These are phyloP conservation scores for Aporophyla lueneburgensis DNA, from an alignment of 2,888 invertebrate species.

Conservation along the genomic window DNA sequence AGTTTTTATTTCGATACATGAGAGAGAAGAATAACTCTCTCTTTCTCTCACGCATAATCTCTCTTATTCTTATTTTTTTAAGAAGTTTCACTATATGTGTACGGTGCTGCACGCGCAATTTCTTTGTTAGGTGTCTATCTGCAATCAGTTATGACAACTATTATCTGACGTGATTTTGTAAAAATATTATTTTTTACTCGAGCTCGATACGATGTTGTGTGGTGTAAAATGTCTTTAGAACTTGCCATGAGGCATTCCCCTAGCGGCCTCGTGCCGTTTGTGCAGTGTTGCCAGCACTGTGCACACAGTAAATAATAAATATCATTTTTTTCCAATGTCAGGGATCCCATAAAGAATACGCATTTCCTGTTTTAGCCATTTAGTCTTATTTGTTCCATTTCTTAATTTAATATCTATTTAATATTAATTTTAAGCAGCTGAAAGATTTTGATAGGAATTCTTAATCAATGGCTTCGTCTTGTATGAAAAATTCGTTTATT, in stretches of 20 bases:
- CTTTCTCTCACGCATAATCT: too few relatives aligned
- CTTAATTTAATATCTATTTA: background rate
- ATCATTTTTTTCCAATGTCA: background rate
- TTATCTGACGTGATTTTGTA: too few relatives aligned
- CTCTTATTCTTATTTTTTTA: too few relatives aligned
- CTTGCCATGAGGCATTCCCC: constrained; percentile 56
- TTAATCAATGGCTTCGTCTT: background rate
- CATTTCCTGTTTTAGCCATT: background rate
- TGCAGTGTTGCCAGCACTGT: constrained; percentile 14
- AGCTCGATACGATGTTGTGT: constrained; percentile 10
- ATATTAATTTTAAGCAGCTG: background rate
- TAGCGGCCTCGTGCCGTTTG: constrained; percentile 6
- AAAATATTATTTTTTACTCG: background rate
- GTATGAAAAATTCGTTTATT: background rate
- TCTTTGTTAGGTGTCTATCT: background rate
- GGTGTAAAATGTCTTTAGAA: constrained; percentile 23
- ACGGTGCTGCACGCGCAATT: too few relatives aligned
- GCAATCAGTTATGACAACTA: background rate
- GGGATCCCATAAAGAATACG: background rate
- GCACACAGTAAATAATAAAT: background rate
- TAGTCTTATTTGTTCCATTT: background rate
- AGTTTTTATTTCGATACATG: too few relatives aligned
- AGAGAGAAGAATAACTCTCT: too few relatives aligned
- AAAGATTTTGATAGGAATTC: background rate
- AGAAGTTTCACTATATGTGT: too few relatives aligned